Evolutionary conservation across 1,140 invertebrate genomes (phyloP).

Genomic region (Augochlora pura): DNA sequence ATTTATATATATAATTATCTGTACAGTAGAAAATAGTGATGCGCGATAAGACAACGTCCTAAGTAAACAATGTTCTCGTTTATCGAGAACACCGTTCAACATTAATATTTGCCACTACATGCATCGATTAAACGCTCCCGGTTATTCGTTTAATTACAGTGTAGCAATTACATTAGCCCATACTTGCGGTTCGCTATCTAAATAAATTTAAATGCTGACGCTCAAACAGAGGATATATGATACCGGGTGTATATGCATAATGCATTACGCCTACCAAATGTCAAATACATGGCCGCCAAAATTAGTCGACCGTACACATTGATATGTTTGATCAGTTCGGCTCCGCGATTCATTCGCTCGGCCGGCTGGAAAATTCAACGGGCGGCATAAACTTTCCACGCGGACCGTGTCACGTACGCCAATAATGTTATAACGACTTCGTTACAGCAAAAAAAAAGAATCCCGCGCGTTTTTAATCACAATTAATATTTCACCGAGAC

Average conservation of each 20-base stretch:
- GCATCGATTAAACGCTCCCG: neutral
- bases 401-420: neutral
- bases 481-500: too few species aligned
- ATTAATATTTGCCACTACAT: neutral
- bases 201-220: constrained; percentile 10
- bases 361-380: constrained; percentile 1
- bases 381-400: neutral
- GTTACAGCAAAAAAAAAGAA: neutral
- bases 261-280: neutral
- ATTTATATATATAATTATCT: too few species aligned
- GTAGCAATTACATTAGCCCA: neutral
- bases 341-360: neutral
- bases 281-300: constrained; percentile 9
- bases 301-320: constrained; percentile 5
- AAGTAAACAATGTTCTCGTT: neutral
- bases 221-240: neutral
- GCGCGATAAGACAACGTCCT: too few species aligned
- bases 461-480: neutral
- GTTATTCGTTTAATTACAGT: neutral
- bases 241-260: neutral
- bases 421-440: neutral
- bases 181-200: neutral
- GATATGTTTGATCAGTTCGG: constrained; percentile 7
- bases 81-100: too few species aligned
- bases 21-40: too few species aligned